Percentiles rank a stretch among this genome's conserved stretches.
phyloP scores from a whole-genome alignment of 2,113 vertebrate genomes.

The Coracopsis vasa region DNA sequence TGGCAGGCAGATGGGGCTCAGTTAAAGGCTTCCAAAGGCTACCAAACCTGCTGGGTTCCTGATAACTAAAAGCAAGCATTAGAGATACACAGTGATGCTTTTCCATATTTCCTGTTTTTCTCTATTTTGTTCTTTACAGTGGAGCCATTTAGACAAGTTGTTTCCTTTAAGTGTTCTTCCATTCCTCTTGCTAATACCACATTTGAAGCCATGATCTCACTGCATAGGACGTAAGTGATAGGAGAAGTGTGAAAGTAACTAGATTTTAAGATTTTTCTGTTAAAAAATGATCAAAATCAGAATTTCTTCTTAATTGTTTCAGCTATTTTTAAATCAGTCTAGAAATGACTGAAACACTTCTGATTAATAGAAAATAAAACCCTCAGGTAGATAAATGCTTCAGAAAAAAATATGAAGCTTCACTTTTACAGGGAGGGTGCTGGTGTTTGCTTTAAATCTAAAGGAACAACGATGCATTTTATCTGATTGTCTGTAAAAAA shows the following conservation, averaged over 20 bases:
- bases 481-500: not conserved
- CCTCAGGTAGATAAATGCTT: not conserved
- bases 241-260: not conserved
- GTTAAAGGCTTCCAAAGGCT: not conserved
- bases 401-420: not conserved
- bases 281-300: not conserved
- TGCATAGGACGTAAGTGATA: not conserved
- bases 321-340: not conserved
- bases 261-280: not conserved
- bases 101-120: not conserved
- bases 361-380: not conserved
- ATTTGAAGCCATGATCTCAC: not conserved
- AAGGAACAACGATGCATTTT: not conserved
- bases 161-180: not conserved
- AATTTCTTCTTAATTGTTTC: not conserved
- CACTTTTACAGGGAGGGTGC: fast-evolving
- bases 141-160: not conserved
- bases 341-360: not conserved
- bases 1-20: not conserved
- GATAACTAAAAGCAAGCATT: not conserved
- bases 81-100: not conserved
- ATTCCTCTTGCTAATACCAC: not conserved
- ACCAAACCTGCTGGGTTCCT: not conserved
- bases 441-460: not conserved
- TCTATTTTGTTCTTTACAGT: not conserved